Percentiles rank a stretch among this genome's conserved stretches.
These are phyloP conservation scores for Ips typographus DNA, from an alignment of 1,140 invertebrate genomes.

Conservation along the genomic window DNA sequence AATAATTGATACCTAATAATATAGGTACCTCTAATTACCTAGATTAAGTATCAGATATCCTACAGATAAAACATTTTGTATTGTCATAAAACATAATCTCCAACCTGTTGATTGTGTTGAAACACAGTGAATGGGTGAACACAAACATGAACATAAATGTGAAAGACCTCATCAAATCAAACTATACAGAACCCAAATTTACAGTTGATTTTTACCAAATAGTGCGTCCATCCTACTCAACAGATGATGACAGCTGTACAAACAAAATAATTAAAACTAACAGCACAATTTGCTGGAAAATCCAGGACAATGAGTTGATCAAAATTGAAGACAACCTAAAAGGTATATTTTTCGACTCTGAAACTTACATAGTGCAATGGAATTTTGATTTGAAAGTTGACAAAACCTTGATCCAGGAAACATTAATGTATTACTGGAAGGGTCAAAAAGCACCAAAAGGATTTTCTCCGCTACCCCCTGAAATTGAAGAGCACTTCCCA, in stretches of 20 bases:
- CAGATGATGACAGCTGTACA: slow-evolving; percentile 6
- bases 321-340: slow-evolving; percentile 7
- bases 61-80: no score
- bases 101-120: no score
- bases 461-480: slow-evolving; percentile 36
- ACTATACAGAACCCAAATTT: slow-evolving; percentile 17
- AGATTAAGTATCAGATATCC: no score
- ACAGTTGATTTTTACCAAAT: slow-evolving; percentile 23
- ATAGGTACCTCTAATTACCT: no score
- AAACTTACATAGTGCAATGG: slow-evolving; percentile 39
- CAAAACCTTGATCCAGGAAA: slow-evolving; percentile 19
- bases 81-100: no score
- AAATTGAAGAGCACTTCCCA: slow-evolving; percentile 33
- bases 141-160: slow-evolving; percentile 32
- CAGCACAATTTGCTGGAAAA: slow-evolving; percentile 34
- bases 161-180: slow-evolving; percentile 13
- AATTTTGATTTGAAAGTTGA: slow-evolving; percentile 32
- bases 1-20: no score
- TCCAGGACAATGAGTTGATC: slow-evolving; percentile 26
- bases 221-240: slow-evolving; percentile 7
- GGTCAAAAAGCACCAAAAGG: slow-evolving; percentile 37
- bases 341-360: slow-evolving; percentile 30
- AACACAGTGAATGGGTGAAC: no score
- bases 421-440: slow-evolving; percentile 38
- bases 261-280: slow-evolving; percentile 29